Base-by-base conservation (phyloP, 2,888 invertebrate genomes). In the Caenorhabditis macrosperma region DNA sequence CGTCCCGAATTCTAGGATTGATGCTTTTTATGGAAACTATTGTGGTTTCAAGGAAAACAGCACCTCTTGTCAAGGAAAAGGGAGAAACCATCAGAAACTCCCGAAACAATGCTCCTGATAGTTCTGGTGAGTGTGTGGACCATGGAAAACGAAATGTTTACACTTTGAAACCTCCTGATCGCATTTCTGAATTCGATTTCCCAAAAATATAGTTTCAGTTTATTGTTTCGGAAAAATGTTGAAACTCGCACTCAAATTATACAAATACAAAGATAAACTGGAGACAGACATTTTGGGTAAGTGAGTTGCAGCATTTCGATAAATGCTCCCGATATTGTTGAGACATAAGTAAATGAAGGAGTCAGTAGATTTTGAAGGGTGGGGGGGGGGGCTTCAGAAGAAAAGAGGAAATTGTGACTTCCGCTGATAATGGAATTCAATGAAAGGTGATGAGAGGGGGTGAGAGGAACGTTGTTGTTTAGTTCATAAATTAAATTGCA, bases 251-350 rank as follows among this genome's bases (percentile, higher is more conserved):
- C 52, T 30, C 63, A 28, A 63, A 71, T 72, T 72, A 72, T 72
- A 72, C 72, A 72, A 72, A 72, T 72, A 72, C 63, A 72, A 22
- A 33, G 24, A 46, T 35, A 46, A 26, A 54, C 57, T 41, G n/a
- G n/a, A 72, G 44, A n/a, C n/a, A n/a, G n/a, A 10, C 17, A 24
- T 38, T 71, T 26, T 17, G 57, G 38, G 44, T 72, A 64, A 72
- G 72, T 72, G 63, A 72, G 46, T 35, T 72, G 71, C 35, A 55
- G 71, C 61, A 63, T 72, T 69, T 44, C 61, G 44, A 54, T 52
- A 64, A 74, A 74, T 74, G 74, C 74, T 57, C 64, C 74, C 74
- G 74, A 59, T 74, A 33, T 15, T 59, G 3, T 30, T 74, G 74
- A 74, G 64, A 66, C 41, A 64, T 46, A 28, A 20, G 9, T 35